These are phyloP conservation scores for Actenoides lindsayi DNA, from an alignment of 2,113 vertebrate species.

Conservation along the genomic window DNA sequence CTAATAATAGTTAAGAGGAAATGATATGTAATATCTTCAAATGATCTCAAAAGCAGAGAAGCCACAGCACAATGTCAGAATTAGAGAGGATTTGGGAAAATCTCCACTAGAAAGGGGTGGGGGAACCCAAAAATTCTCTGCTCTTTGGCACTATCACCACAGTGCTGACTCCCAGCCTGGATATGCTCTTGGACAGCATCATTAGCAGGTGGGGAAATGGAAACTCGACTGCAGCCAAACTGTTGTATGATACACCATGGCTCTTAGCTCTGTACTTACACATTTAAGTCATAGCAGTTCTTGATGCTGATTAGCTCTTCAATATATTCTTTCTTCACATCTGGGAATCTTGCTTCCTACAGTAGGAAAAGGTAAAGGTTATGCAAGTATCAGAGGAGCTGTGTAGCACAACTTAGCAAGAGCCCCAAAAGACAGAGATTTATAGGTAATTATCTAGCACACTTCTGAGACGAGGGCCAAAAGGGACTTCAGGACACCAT, in stretches of 20 bases:
- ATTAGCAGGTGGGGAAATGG: not conserved
- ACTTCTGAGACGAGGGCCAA: not conserved
- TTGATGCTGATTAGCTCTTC: constrained; percentile 79
- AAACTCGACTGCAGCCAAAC: not conserved
- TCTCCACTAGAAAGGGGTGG: not conserved
- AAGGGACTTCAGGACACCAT: not conserved
- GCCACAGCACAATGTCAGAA: not conserved
- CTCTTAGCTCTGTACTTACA: constrained; percentile 68
- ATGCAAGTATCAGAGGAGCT: not conserved
- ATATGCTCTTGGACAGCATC: not conserved
- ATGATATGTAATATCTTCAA: not conserved
- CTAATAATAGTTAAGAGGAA: not conserved
- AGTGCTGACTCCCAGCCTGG: not conserved
- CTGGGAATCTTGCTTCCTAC: constrained; percentile 82
- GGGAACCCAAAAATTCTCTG: not conserved
- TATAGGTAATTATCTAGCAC: not conserved
- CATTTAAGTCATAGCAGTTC: constrained; percentile 82
- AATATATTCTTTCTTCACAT: constrained; percentile 77
- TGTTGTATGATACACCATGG: not conserved
- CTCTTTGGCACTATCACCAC: not conserved
- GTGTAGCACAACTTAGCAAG: not conserved
- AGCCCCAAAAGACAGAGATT: not conserved
- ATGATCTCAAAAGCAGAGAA: not conserved
- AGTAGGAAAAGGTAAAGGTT: constrained; percentile 39
- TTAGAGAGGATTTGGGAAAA: not conserved